A percentile compares a stretch with the other conserved stretches of the same genome.
These are phyloP conservation scores for Pomacea canaliculata DNA, from an alignment of 2,888 invertebrate genomes.

Conservation along the genomic window DNA sequence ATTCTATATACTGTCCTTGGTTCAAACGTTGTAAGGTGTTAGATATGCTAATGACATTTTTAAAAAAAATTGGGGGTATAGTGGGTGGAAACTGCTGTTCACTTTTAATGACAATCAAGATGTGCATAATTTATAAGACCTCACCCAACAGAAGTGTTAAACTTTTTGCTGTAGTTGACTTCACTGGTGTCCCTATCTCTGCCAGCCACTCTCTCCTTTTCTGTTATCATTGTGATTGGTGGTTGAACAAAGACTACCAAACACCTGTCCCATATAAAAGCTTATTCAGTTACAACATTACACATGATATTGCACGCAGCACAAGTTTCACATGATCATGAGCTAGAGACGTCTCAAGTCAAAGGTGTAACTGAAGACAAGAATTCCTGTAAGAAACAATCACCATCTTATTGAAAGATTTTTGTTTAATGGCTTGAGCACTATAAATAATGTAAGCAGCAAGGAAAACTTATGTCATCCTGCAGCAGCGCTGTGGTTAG, in stretches of 20 bases:
- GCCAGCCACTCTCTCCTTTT: constrained; percentile 12
- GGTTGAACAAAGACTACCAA: constrained; percentile 14
- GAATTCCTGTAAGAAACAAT: too few species aligned
- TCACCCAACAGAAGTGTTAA: constrained; percentile 14
- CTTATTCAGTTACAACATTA: neutral
- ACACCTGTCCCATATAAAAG: neutral
- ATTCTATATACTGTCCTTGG: too few species aligned
- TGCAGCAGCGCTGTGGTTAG: too few species aligned
- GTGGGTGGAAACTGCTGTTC: too few species aligned
- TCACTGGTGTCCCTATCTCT: constrained; percentile 16
- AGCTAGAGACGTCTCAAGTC: too few species aligned
- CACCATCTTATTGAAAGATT: too few species aligned
- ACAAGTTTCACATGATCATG: neutral
- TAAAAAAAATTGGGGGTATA: neutral
- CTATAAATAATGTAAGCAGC: too few species aligned
- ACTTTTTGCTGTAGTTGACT: constrained; percentile 17
- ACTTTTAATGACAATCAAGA: too few species aligned
- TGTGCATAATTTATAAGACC: neutral
- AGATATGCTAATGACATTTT: neutral
- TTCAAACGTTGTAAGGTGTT: neutral
- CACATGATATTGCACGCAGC: neutral
- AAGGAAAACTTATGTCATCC: too few species aligned
- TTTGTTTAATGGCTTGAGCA: neutral
- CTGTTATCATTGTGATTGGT: constrained; percentile 17
- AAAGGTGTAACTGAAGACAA: too few species aligned